phyloP scores from a whole-genome alignment of 2,888 invertebrate species.

The Acanthosepion pharaonis region DNA sequence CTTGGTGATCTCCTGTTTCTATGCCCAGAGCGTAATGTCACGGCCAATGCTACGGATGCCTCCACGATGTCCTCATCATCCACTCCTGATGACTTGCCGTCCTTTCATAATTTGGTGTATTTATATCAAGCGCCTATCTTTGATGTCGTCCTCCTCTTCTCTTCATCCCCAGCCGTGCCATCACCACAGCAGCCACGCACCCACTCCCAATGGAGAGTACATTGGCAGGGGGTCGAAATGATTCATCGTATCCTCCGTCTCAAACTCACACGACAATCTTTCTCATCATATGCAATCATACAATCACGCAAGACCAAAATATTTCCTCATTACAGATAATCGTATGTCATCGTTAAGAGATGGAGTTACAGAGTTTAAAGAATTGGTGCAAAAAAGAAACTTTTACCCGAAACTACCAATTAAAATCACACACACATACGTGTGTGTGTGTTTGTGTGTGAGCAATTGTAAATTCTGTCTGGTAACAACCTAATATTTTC shows the following conservation, averaged over 20 bases:
- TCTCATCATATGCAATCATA: conserved; percentile 21
- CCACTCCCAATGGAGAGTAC: conserved; percentile 8
- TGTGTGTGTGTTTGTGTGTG: not conserved
- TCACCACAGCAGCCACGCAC: not conserved
- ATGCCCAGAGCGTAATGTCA: conserved; percentile 14
- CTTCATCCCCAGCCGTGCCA: conserved; percentile 10
- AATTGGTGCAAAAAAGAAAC: not conserved
- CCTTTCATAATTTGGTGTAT: conserved; percentile 14
- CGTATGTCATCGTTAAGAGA: conserved; percentile 10
- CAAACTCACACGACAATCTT: conserved; percentile 33
- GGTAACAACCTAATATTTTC: not conserved
- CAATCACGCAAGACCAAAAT: conserved; percentile 33
- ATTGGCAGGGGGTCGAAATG: not conserved
- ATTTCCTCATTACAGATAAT: conserved; percentile 33
- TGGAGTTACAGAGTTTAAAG: not conserved
- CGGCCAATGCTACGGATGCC: not conserved
- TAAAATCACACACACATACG: not conserved
- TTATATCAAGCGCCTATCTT: conserved; percentile 22
- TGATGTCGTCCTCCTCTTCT: not conserved
- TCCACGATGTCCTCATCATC: conserved; percentile 15
- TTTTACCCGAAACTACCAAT: not conserved
- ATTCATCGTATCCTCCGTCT: conserved; percentile 9
- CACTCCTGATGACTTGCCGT: too few species aligned
- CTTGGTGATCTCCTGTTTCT: conserved; percentile 21
- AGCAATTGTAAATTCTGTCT: not conserved